Percentiles rank a stretch among this genome's conserved stretches.
Conservation (phyloP, 2,888 invertebrate genomes). For the Hypercompe scribonia region DNA sequence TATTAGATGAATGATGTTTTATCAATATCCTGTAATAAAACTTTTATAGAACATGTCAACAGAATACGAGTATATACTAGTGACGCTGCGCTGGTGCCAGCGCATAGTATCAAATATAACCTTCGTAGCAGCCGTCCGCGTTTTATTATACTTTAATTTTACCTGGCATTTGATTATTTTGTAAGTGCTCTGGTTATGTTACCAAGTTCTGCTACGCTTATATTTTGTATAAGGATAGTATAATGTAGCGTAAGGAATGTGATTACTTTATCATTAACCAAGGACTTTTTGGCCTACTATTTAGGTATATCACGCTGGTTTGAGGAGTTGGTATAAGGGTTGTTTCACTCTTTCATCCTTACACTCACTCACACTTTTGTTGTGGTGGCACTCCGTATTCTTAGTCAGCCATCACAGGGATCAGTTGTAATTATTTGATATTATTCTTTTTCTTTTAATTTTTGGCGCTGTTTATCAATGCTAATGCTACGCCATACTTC, state of each 20-base stretch:
- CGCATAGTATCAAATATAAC: background rate
- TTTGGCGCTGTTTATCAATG: background rate
- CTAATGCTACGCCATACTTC: background rate
- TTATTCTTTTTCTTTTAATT: background rate
- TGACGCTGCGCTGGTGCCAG: background rate
- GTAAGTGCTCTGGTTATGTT: background rate
- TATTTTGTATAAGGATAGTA: no score
- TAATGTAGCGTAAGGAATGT: no score
- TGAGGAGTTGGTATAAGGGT: no score
- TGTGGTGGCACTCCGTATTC: no score
- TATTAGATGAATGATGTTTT: background rate
- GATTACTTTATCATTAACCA: no score
- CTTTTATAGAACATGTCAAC: background rate
- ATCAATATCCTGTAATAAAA: slow-evolving; percentile 2
- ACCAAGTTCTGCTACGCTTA: background rate
- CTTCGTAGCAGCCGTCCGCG: background rate
- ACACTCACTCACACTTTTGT: no score
- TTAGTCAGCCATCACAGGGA: no score
- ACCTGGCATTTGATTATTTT: background rate
- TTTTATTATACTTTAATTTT: background rate
- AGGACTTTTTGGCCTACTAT: no score
- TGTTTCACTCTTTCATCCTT: no score
- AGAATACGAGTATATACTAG: background rate
- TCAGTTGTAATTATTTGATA: no score
- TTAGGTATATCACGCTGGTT: no score